Base-by-base conservation (phyloP, 2,797 vertebrate genomes). In the Tarsius wallacei region DNA sequence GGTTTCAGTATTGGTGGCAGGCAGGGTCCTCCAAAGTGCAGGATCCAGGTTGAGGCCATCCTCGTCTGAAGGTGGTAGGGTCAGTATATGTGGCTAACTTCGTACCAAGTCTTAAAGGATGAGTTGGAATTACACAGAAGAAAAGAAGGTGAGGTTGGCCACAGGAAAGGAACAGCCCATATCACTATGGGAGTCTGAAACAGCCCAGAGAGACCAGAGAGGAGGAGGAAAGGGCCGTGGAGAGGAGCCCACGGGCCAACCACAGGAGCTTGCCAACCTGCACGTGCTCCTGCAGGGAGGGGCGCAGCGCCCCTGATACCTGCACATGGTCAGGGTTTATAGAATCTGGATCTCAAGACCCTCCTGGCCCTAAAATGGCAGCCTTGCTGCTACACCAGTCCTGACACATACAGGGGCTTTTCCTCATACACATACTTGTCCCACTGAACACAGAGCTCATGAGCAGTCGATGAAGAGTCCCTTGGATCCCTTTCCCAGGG, bases 301-400 rank as follows among this genome's bases (percentile, higher is more conserved):
- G n/a, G 26, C 12, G 1, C 0, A 19, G 66, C 21, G n/a, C 66
- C 21, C 5, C n/a, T 10, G 4, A 17, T 36, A 19, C n/a, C 9
- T 36, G 66, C 17, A 2, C 4, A 4, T 4, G 2, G 19, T 33
- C 2, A 0, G 66, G n/a, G n/a, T n/a, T 70, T 1, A 1, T 36
- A 10, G 66, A n/a, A 21, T 70, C 66, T 70, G 66, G 17, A 70
- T 36, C n/a, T 36, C 66, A 70, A 36, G 66, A n/a, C n/a, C 10
- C 26, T 63, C 26, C 66, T 0, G 16, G n/a, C 28, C 33, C 64
- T 33, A n/a, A 68, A n/a, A 42, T 42, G 64, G n/a, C 64, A 68
- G 64, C n/a, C 28, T 68, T 16, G 19, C 31, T 16, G 3, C 33
- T 68, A 31, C 19, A 16, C 64, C 3, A 5, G 66, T 36, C 66